These are phyloP conservation scores for Sitobion miscanthi DNA, from an alignment of 1,140 invertebrate species.

Conservation along the genomic window DNA sequence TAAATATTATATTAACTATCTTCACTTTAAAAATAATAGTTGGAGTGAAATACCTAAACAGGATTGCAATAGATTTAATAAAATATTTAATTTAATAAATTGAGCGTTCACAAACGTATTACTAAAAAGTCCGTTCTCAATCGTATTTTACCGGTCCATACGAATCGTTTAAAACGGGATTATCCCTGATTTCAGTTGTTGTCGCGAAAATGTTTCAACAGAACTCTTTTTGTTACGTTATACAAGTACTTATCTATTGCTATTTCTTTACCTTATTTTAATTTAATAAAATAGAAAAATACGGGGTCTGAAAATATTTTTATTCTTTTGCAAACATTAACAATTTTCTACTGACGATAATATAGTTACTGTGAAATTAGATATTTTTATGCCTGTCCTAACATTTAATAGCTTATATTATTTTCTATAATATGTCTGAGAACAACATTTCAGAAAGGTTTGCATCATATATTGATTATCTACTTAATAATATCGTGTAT, in stretches of 20 bases:
- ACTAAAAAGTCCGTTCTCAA: background rate
- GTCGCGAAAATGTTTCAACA: background rate
- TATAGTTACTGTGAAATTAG: background rate
- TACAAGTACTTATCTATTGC: background rate
- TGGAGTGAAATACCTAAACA: no score
- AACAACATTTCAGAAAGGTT: background rate
- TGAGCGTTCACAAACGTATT: background rate
- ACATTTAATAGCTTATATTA: background rate
- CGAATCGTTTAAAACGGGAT: background rate
- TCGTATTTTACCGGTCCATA: background rate
- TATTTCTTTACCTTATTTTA: background rate
- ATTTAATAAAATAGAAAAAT: background rate
- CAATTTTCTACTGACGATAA: background rate
- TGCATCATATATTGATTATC: background rate
- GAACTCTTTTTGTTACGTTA: background rate
- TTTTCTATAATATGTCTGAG: background rate
- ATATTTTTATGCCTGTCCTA: background rate
- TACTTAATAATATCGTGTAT: background rate
- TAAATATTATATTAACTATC: no score
- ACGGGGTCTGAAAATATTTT: background rate
- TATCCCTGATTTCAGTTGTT: background rate
- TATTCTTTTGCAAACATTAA: background rate
- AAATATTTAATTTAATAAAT: background rate
- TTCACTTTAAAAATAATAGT: no score
- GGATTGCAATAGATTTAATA: no score